phyloP scores from a whole-genome alignment of 92 coral and sea anemone genomes.

The Actinostola sp. region DNA sequence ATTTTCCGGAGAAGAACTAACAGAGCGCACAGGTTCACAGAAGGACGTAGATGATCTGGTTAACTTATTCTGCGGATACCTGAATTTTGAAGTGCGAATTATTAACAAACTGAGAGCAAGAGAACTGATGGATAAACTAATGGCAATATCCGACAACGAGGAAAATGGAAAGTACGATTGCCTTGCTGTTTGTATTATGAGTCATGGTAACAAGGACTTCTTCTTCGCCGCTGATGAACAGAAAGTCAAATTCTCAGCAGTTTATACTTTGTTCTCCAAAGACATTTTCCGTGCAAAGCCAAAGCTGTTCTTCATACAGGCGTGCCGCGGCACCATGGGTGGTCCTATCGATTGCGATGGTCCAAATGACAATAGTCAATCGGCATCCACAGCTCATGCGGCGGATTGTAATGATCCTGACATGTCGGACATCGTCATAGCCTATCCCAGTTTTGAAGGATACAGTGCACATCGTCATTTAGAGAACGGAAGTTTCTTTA shows the following conservation, averaged over 20 bases:
- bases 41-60: neutral
- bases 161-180: neutral
- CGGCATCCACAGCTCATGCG: neutral
- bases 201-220: neutral
- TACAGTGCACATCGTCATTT: neutral
- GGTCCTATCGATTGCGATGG: neutral
- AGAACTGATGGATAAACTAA: neutral
- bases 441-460: neutral
- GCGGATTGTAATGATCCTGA: neutral
- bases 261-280: neutral
- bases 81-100: neutral
- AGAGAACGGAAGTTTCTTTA: neutral
- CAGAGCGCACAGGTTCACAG: constrained; percentile 8
- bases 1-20: neutral
- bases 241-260: neutral
- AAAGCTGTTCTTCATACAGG: constrained; percentile 51
- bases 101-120: neutral
- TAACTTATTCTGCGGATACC: neutral
- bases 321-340: neutral
- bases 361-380: neutral
- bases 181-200: constrained; percentile 6
- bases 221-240: constrained; percentile 10
- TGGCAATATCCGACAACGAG: neutral
- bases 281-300: constrained; percentile 18
- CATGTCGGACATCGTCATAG: constrained; percentile 9